A percentile compares a stretch with the other conserved stretches of the same genome.
phyloP scores from a whole-genome alignment of 53 echinoderm and acorn worm genomes.

The Echinometra lucunter region DNA sequence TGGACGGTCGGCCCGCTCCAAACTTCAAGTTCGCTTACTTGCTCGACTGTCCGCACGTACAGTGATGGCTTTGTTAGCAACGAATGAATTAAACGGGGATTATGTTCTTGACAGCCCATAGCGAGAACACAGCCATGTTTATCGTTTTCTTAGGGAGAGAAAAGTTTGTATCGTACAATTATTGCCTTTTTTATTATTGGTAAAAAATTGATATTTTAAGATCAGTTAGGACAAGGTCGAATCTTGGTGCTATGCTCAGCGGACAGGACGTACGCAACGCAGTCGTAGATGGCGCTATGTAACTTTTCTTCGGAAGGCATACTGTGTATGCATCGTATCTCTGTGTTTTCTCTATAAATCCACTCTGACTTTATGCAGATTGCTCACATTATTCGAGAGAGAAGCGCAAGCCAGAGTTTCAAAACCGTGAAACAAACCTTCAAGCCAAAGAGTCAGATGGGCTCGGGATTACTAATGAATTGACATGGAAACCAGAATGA shows the following conservation, averaged over 20 bases:
- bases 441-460: too few species aligned
- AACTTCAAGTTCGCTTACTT: not conserved
- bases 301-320: too few species aligned
- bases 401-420: too few species aligned
- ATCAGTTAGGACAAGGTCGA: not conserved
- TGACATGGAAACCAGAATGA: too few species aligned
- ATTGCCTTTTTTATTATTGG: not conserved
- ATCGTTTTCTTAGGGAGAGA: not conserved
- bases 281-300: conserved; percentile 20
- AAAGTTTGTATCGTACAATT: not conserved
- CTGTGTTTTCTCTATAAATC: too few species aligned
- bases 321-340: too few species aligned
- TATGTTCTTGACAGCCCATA: not conserved
- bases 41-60: not conserved
- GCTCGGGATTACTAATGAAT: too few species aligned
- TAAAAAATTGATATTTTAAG: not conserved
- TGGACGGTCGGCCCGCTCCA: conserved; percentile 24
- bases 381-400: too few species aligned
- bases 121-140: too few species aligned
- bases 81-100: not conserved
- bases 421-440: too few species aligned
- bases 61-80: conserved; percentile 7
- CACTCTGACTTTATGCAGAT: too few species aligned
- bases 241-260: not conserved
- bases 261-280: not conserved